Conservation (phyloP, 2,113 vertebrate species). For the Chrysochloris asiatica region DNA sequence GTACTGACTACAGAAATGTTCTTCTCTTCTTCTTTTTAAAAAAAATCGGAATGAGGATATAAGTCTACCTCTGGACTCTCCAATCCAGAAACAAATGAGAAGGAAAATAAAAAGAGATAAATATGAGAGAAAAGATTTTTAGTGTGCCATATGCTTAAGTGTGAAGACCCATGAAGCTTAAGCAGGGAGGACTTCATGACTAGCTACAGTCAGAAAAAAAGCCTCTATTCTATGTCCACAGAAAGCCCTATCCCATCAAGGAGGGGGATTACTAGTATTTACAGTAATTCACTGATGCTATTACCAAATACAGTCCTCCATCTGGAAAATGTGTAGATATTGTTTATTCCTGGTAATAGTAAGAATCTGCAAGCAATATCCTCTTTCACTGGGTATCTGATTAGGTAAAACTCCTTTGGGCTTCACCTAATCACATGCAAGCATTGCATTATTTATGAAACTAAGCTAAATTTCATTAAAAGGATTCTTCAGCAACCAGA, state of each 20-base stretch:
- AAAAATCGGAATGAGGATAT: neutral
- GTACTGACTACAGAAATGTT: neutral
- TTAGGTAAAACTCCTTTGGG: conserved; percentile 75
- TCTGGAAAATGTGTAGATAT: neutral
- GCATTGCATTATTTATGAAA: conserved; percentile 84
- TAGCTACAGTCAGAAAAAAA: neutral
- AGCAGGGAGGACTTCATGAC: neutral
- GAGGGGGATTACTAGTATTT: neutral
- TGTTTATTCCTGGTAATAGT: conserved; percentile 58
- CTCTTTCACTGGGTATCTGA: conserved; percentile 72
- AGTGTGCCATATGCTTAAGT: neutral
- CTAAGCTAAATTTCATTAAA: conserved; percentile 83
- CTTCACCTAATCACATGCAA: conserved; percentile 79
- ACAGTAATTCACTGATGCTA: neutral
- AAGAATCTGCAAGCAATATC: conserved; percentile 73
- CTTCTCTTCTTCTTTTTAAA: neutral
- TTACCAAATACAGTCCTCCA: conserved; percentile 21
- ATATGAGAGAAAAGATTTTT: neutral
- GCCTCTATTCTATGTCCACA: neutral
- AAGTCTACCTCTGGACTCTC: neutral
- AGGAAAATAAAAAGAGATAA: neutral
- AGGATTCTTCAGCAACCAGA: conserved; percentile 68
- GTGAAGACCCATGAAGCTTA: neutral
- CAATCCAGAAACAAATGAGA: neutral
- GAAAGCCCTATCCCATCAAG: neutral